These are phyloP conservation scores for Pristionchus maxplancki DNA, from an alignment of 2,888 invertebrate genomes.

Conservation along the genomic window DNA sequence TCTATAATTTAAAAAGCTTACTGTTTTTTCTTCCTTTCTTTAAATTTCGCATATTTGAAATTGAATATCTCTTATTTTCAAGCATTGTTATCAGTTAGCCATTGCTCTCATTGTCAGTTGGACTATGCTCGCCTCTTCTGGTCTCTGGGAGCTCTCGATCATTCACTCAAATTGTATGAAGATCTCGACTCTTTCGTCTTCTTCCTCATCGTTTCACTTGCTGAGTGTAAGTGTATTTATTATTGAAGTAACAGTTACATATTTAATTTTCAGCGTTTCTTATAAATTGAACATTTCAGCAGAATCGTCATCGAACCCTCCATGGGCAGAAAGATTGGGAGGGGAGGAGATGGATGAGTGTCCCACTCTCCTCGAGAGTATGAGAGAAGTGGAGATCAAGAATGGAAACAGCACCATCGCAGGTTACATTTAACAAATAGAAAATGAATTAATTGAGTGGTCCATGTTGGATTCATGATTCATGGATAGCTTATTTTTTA, in stretches of 20 bases:
- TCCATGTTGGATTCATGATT: no score
- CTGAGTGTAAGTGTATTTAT: slow-evolving; percentile 20
- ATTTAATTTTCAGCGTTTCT: neutral
- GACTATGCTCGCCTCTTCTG: slow-evolving; percentile 64
- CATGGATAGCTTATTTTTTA: no score
- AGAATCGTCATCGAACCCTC: neutral
- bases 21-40: neutral
- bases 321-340: slow-evolving; percentile 35
- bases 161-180: slow-evolving; percentile 62
- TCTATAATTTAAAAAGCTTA: neutral
- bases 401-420: neutral
- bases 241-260: neutral
- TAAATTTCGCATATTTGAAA: no score
- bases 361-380: slow-evolving; percentile 46
- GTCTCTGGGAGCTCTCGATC: slow-evolving; percentile 66
- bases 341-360: slow-evolving; percentile 45
- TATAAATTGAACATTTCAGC: neutral
- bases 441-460: no score
- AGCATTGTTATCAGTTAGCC: no score
- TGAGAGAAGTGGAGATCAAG: neutral
- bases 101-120: slow-evolving; percentile 51
- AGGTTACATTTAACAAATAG: neutral
- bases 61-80: no score
- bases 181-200: slow-evolving; percentile 63
- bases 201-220: slow-evolving; percentile 39